Evolutionary conservation across 2,113 vertebrate genomes (phyloP), one percentile per base, ranked within the genome.

Genomic region (Sinocyclocheilus rhinocerous): DNA sequence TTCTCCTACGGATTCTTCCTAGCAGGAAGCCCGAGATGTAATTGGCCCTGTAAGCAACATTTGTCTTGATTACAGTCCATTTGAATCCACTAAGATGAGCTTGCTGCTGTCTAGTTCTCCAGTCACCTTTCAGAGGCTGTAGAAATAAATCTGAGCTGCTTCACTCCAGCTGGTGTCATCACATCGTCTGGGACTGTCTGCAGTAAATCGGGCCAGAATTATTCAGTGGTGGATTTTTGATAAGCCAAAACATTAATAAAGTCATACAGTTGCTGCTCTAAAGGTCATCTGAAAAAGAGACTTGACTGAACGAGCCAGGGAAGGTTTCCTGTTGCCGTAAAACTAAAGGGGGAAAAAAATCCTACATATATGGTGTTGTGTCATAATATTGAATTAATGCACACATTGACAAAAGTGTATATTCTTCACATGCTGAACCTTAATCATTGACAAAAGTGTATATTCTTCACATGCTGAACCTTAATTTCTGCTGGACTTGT

Each of bases 51-150:
- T 89, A 82, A 89, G 86, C 59, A 83, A 36, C 90, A 94, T 93
- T 93, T 86, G 87, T 93, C 91, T 92, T 91, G 92, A 92, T 93
- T 93, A 93, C 80, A 86, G 90, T 89, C 88, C 77, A 91, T 91
- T 91, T 91, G 81, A 91, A 91, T 84, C 87, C 85, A 89, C 91
- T 89, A 92, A 88, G 90, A 91, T 84, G 67, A 90, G 88, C 85
- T 90, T 90, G 91, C 86, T 84, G 89, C 52, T 77, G 85, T 86
- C 83, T 76, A 89, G 93, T 91, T 81, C 85, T 93, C 91, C 91
- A 52, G 59, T 45, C 33, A 76, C 55, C 29, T 50, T 85, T 85
- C 59, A 85, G 48, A 70, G 50, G 22, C 79, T 22, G 33, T 12
- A 55, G 45, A 33, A 29, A 77, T 55, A 80, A 61, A 80, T 65